Conservation (phyloP, 1,140 invertebrate species). For the Varroa destructor region DNA sequence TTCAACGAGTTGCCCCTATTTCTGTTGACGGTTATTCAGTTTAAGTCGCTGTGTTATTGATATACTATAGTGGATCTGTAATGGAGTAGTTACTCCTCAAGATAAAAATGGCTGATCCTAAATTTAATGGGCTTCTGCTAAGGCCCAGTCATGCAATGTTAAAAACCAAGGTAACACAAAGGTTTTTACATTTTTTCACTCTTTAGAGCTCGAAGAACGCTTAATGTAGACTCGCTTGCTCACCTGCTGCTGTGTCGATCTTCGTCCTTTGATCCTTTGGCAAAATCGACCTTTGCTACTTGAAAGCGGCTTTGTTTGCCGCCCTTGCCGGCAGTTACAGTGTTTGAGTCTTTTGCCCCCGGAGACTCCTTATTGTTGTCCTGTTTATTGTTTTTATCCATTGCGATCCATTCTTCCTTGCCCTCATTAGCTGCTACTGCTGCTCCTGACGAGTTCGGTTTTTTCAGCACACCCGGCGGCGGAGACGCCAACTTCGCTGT, state of each 20-base stretch:
- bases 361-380: neutral
- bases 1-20: no score
- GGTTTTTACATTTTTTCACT: no score
- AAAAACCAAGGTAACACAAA: no score
- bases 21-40: no score
- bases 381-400: conserved; percentile 17
- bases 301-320: conserved; percentile 39
- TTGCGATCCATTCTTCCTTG: conserved; percentile 18
- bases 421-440: neutral
- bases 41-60: no score
- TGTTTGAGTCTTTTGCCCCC: no score
- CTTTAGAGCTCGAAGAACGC: neutral
- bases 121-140: no score
- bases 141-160: no score
- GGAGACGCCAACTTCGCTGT: conserved; percentile 21
- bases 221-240: conserved; percentile 28
- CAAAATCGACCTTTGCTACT: conserved; percentile 40
- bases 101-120: no score
- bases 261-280: conserved; percentile 27
- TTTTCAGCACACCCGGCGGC: conserved; percentile 14
- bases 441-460: neutral
- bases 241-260: conserved; percentile 23
- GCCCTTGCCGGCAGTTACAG: no score
- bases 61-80: no score
- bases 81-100: no score